Percentiles rank a stretch among this genome's conserved stretches.
Conservation (phyloP, 2,888 invertebrate species). For the Volucella inflata region DNA sequence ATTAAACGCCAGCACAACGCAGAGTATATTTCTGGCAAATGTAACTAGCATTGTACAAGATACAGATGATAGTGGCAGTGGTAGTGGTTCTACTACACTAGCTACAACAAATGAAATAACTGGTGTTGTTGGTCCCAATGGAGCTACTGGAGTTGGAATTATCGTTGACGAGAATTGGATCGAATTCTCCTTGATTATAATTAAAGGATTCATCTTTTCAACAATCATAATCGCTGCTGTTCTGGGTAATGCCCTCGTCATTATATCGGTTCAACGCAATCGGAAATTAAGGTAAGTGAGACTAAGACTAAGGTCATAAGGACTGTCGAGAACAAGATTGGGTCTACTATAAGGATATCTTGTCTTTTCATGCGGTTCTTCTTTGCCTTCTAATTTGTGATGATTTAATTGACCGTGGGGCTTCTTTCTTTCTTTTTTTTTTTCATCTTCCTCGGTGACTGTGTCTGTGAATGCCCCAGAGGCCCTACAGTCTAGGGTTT, state of each 20-base stretch:
- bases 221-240: constrained; percentile 95
- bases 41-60: constrained; percentile 65
- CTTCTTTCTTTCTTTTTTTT: neutral
- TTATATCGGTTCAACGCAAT: constrained; percentile 84
- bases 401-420: constrained; percentile 31
- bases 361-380: constrained; percentile 3
- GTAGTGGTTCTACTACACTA: constrained; percentile 41
- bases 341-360: constrained; percentile 9
- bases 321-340: neutral
- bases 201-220: constrained; percentile 92
- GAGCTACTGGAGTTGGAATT: constrained; percentile 14
- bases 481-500: constrained; percentile 10
- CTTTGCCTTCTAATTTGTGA: constrained; percentile 15
- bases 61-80: constrained; percentile 59
- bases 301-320: constrained; percentile 21
- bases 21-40: constrained; percentile 61
- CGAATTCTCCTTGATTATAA: constrained; percentile 86
- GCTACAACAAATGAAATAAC: constrained; percentile 39
- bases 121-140: constrained; percentile 31
- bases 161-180: constrained; percentile 83
- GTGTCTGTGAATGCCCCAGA: neutral
- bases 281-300: constrained; percentile 83
- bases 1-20: constrained; percentile 64
- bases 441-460: no score
- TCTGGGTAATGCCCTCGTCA: constrained; percentile 95